Base-by-base conservation (phyloP, 1,140 invertebrate genomes). In the Hylyphantes graminicola region DNA sequence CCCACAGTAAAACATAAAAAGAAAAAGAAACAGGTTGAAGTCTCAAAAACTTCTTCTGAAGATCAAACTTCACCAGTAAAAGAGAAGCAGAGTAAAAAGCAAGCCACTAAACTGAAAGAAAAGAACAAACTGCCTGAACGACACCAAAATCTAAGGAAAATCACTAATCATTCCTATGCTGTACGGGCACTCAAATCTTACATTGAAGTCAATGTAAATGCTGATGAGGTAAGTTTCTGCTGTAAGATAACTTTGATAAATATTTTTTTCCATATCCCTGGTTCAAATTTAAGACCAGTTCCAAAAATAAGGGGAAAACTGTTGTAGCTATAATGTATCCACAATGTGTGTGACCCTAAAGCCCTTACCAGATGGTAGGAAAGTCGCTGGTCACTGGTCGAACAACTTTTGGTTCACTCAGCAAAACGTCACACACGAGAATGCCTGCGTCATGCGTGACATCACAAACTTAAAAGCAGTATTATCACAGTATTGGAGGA, bases 161-260 rank as follows among this genome's bases (percentile, higher is more conserved):
- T 55, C 12, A 48, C 65, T 8, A 80, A 70, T 50, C 15, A 67
- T 50, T 64, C 65, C 57, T 53, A 80, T 70, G 77, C 65, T 8
- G 11, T 70, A n/a, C 51, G n/a, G 35, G 51, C 74, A 7, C 67
- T 87, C 12, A 85, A 86, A 48, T 87, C 86, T n/a, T 87, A 84
- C 61, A 53, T 87, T 12, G 70, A 87, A 57, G 74, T 85, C 10
- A 78, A 80, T 54, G 57, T 86, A 9, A 85, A 85, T 81, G 77
- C 50, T 53, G 73, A 86, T 79, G 72, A 70, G 50, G 76, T 64
- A 59, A 57, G 53, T 64, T 53, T 50, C 48, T 8, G 11, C 54
- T 17, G 8, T n/a, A 8, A 15, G 0, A 51, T n/a, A n/a, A 2
- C 3, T 2, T 15, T 19, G n/a, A 2, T 15, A 13, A 9, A 68